A percentile compares a stretch with the other conserved stretches of the same genome.
Evolutionary conservation across 2,797 vertebrate species (phyloP).

Genomic region (Sphenopsis melanotis): DNA sequence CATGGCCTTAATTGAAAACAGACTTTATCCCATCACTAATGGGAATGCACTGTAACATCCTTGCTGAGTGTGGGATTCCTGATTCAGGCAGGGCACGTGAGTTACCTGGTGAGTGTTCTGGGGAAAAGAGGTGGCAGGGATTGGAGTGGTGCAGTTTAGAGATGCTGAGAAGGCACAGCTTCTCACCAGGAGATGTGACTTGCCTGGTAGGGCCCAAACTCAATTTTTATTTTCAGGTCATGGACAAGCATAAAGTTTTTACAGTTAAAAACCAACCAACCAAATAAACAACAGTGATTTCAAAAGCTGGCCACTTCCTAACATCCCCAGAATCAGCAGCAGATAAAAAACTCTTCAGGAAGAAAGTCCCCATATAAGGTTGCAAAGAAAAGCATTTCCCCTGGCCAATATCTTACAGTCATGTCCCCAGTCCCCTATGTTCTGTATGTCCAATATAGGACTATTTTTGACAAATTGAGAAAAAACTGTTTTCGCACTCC

Average conservation of each 20-base stretch:
- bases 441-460: accelerated
- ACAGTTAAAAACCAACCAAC: background rate
- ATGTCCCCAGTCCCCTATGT: background rate
- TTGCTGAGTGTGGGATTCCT: background rate
- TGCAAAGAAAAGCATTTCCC: background rate
- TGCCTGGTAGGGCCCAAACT: background rate
- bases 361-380: background rate
- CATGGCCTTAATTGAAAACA: background rate
- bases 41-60: background rate
- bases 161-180: background rate
- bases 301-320: background rate
- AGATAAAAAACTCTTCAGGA: background rate
- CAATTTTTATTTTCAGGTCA: background rate
- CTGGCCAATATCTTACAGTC: background rate
- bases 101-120: background rate
- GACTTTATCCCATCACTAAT: background rate
- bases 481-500: background rate
- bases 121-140: background rate
- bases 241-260: background rate
- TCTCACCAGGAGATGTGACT: background rate
- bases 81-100: background rate
- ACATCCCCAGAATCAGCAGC: background rate
- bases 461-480: background rate
- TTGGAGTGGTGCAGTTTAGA: background rate
- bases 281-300: background rate